Conservation (phyloP, 2,888 invertebrate genomes). For the Netelia melanura region DNA sequence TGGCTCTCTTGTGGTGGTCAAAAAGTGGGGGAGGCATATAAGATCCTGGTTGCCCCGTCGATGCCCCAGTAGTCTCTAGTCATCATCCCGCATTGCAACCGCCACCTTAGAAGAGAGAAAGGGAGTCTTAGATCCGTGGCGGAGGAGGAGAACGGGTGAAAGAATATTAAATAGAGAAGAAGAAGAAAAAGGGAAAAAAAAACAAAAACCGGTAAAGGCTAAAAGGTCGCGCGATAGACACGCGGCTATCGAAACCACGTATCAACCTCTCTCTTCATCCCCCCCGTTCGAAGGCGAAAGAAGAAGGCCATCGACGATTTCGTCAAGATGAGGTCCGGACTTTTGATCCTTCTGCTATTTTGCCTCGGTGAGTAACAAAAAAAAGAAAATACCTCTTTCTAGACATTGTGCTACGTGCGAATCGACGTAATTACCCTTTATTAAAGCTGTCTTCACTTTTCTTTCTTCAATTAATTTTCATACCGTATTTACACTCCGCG, state of each 20-base stretch:
- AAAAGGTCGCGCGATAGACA: slow-evolving; percentile 29
- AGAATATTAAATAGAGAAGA: slow-evolving; percentile 22
- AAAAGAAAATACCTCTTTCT: slow-evolving; percentile 2
- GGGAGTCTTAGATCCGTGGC: slow-evolving; percentile 21
- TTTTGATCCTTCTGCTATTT: slow-evolving; percentile 77
- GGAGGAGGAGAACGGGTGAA: neutral
- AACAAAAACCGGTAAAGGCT: slow-evolving; percentile 31
- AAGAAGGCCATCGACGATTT: slow-evolving; percentile 60
- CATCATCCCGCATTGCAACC: slow-evolving; percentile 78
- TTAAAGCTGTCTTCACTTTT: slow-evolving; percentile 33
- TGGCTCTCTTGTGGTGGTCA: slow-evolving; percentile 60
- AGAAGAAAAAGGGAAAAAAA: slow-evolving; percentile 25
- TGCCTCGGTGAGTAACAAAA: slow-evolving; percentile 78
- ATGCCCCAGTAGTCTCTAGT: slow-evolving; percentile 82
- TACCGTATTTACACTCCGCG: neutral
- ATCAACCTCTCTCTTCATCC: slow-evolving; percentile 45
- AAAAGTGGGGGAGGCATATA: slow-evolving; percentile 84
- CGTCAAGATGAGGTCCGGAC: slow-evolving; percentile 79
- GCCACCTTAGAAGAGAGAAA: slow-evolving; percentile 61
- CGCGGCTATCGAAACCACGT: slow-evolving; percentile 38
- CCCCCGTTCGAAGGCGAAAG: slow-evolving; percentile 9
- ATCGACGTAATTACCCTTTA: too few species aligned
- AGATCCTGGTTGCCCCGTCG: slow-evolving; percentile 80
- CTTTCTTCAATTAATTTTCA: slow-evolving; percentile 20
- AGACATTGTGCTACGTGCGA: slow-evolving; percentile 21